Evolutionary conservation across 2,888 invertebrate genomes (phyloP), one percentile per base, ranked within the genome.

Genomic region (Netelia virgata): DNA sequence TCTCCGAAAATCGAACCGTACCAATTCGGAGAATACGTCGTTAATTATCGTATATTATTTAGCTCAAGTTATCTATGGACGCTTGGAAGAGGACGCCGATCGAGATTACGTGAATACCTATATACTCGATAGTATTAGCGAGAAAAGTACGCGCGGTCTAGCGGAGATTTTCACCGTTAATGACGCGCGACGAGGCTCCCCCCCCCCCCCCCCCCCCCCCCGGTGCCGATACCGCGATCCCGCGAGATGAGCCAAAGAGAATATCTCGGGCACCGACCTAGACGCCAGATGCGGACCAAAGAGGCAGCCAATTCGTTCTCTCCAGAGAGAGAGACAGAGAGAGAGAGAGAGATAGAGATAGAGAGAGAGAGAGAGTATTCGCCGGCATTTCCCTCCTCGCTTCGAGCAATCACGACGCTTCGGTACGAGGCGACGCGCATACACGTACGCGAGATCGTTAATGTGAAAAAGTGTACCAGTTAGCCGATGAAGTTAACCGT

Each of bases 131-230:
- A 36, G 36, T 36, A 36, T 36, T 36, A 36, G 36, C 36, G 36
- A 36, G 36, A 6, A 6, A 36, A 36, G 64, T 43, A 41, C 57
- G 50, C 23, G 14, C 59, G 9, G 41, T 73, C 47, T 28, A 28
- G 43, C 61, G 18, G 83, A 82, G 82, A 87, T 87, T 89, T 87
- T 88, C 88, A 88, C 88, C 88, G 86, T 88, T 88, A 87, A 88
- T 86, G 87, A 87, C 78, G 83, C 77, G 66, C 41, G n/a, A 74
- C 18, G 28, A 28, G 61, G 66, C 36, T 36, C 18, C 66, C 59
- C 23, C 66, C 82, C 74, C 74, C 50, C 66, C 82, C 74, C 74
- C 36, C 6, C 18, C 66, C 59, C 23, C 66, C 82, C 74, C 74
- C 50, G 66, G 77, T 43, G 18, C 72, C 28, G 59, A 80, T 81